phyloP scores from a whole-genome alignment of 2,797 vertebrate species.

The Tinamus major region DNA sequence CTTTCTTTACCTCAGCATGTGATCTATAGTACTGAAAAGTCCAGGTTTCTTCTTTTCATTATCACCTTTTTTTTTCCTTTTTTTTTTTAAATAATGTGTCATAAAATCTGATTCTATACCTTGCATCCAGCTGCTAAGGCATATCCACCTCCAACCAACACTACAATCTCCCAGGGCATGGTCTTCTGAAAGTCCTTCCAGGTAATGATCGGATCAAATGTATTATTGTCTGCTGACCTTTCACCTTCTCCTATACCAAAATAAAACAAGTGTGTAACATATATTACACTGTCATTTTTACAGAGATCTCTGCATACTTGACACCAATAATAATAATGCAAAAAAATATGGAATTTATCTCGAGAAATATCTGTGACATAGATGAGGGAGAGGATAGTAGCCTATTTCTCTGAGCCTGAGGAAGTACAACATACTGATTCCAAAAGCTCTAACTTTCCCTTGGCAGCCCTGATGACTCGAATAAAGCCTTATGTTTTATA shows the following conservation, averaged over 20 bases:
- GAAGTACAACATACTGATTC: background rate
- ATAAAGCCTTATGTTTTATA: background rate
- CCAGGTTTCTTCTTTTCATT: background rate
- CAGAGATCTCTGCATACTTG: background rate
- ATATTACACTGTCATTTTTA: background rate
- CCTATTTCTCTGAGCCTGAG: background rate
- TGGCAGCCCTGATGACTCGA: background rate
- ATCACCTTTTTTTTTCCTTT: too few relatives aligned
- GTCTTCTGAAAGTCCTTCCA: conserved; percentile 98
- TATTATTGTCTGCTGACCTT: conserved; percentile 61
- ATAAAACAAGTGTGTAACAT: background rate
- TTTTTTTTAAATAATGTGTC: background rate
- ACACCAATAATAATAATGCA: background rate
- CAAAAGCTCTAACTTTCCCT: background rate
- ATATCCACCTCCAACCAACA: conserved; percentile 96
- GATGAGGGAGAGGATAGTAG: accelerated
- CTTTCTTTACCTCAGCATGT: background rate
- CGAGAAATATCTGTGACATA: background rate
- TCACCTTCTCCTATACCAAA: conserved; percentile 69
- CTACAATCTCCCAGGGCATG: conserved; percentile 99
- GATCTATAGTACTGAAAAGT: background rate
- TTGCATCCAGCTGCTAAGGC: conserved; percentile 97
- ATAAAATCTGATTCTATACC: conserved; percentile 76
- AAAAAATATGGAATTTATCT: background rate
- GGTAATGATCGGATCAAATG: conserved; percentile 91